Conservation (phyloP, 2,113 vertebrate genomes). For the Tympanuchus pallidicinctus region DNA sequence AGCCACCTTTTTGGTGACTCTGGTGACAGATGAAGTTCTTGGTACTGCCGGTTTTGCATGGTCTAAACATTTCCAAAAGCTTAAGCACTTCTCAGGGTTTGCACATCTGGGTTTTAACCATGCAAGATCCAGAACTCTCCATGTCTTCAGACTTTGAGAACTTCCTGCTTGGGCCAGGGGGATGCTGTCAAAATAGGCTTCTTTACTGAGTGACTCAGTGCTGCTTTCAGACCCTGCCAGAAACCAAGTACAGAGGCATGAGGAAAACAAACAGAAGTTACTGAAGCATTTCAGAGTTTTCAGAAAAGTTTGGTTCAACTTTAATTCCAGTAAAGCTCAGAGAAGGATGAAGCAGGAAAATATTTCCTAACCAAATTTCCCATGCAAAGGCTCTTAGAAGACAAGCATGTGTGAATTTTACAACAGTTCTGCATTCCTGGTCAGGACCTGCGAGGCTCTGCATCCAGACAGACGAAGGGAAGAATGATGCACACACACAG, state of each 20-base stretch:
- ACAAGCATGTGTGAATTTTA: conserved; percentile 12
- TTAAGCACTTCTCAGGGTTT: not conserved
- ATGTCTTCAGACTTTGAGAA: conserved; percentile 23
- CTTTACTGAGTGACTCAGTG: conserved; percentile 61
- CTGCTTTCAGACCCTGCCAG: conserved; percentile 60
- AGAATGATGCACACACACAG: not conserved
- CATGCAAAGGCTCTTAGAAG: conserved; percentile 3
- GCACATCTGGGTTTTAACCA: conserved; percentile 32
- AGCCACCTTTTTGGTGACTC: not conserved
- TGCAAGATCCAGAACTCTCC: not conserved
- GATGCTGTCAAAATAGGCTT: conserved; percentile 62
- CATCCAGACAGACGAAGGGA: not conserved
- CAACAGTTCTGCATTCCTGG: not conserved
- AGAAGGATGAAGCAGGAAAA: conserved; percentile 33
- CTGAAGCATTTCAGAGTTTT: conserved; percentile 65
- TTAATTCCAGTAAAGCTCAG: conserved; percentile 56
- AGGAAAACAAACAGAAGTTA: conserved; percentile 65
- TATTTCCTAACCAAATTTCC: conserved; percentile 46
- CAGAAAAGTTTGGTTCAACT: conserved; percentile 60
- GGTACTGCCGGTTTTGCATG: not conserved
- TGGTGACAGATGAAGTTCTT: not conserved
- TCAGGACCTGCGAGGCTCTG: not conserved
- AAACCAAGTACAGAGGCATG: conserved; percentile 60
- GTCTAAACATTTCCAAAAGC: not conserved
- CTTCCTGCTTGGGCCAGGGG: conserved; percentile 24